Base-by-base conservation (phyloP, 1,140 invertebrate genomes). In the Lysiphlebus fabarum region DNA sequence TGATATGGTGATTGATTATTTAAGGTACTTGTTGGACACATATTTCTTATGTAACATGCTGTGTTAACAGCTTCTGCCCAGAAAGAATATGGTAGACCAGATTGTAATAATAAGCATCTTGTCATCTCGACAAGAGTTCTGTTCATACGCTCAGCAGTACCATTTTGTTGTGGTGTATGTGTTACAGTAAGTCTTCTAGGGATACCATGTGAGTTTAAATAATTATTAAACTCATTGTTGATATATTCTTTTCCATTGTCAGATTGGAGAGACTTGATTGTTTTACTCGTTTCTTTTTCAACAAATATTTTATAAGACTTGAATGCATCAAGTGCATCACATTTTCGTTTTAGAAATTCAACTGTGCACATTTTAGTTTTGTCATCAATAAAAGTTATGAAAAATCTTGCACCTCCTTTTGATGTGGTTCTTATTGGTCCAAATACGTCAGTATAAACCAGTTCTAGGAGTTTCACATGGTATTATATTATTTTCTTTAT, bases 331-430 rank as follows among this genome's bases (percentile, higher is more conserved):
- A 11, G 4, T 33, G 75, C 73, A 38, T 76, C 67, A 49, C 54
- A 61, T 67, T 80, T 82, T 5, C 64, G 60, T 51, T 71, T 74
- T 26, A 82, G 53, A 53, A 80, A 62, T 58, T 72, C 69, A 6
- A 75, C 66, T 59, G 64, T 68, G 56, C 69, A 65, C 65, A 75
- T 75, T 45, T 70, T 60, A 7, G 72, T 66, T 57, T 51, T 74
- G 34, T 81, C 77, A 65, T 82, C 78, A 4, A 75, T 77, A 44
- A 81, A 76, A 0, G 78, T 74, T 0, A 81, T 48, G 45, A 77
- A 72, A 58, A 77, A 81, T 14, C 59, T 61, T 7, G 70, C 64
- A 26, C 70, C 70, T 55, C 74, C 71, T 47, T 73, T 50, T 6
- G 71, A 75, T 33, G 10, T 51, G 7, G 65, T 56, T 33, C 71